Percentiles rank a stretch among this genome's conserved stretches.
Conservation (phyloP, 2,113 vertebrate species). For the Amia ocellicauda region DNA sequence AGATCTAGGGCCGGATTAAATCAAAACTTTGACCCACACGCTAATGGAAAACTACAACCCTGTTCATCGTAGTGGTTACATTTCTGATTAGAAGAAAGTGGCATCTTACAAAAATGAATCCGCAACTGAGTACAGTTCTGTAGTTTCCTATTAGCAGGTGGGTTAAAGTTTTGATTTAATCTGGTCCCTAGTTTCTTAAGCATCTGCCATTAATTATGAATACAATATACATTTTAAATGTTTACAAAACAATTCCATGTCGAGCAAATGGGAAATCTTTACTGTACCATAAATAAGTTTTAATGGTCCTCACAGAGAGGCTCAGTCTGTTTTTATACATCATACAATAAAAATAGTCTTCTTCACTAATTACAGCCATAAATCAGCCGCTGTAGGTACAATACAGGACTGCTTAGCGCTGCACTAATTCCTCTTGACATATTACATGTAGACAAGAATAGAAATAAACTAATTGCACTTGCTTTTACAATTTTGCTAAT, state of each 20-base stretch:
- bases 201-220: too few relatives aligned
- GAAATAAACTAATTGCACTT: too few relatives aligned
- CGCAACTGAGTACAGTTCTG: too few relatives aligned
- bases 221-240: constrained; percentile 2
- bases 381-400: constrained; percentile 1
- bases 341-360: constrained; percentile 16
- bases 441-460: background rate
- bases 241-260: background rate
- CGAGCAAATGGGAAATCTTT: constrained; percentile 5
- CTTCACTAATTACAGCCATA: constrained; percentile 39
- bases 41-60: too few relatives aligned
- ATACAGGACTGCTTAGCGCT: background rate
- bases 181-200: too few relatives aligned
- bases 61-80: too few relatives aligned
- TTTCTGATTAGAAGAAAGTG: too few relatives aligned
- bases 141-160: too few relatives aligned
- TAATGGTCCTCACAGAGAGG: constrained; percentile 4
- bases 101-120: too few relatives aligned
- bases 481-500: background rate
- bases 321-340: constrained; percentile 13
- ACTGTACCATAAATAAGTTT: constrained; percentile 16
- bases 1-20: too few relatives aligned
- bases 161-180: too few relatives aligned
- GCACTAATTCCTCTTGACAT: background rate
- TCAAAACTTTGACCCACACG: too few relatives aligned